Evolutionary conservation across 2,888 invertebrate genomes (phyloP), one percentile per base, ranked within the genome.

Genomic region (Bedellia somnulentella): DNA sequence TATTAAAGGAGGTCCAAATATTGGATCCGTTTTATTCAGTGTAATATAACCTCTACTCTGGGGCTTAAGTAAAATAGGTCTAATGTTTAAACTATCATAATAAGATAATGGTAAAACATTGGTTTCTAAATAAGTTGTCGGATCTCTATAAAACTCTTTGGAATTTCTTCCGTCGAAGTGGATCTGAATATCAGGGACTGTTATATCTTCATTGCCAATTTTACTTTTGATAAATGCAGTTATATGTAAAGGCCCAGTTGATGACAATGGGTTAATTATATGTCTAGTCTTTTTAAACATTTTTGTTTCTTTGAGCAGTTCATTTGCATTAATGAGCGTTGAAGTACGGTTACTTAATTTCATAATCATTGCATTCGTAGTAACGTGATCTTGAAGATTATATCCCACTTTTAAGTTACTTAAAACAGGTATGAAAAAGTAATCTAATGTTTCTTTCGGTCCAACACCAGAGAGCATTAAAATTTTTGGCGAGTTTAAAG

Each of bases 381-480:
- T 81, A 1, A 81, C 70, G 47, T 88, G 88, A 46, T 88, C 84
- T 43, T 87, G 87, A n/a, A 89, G 58, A 50, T 88, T 88, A 40
- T 73, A 63, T 0, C 88, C 88, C 1, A 89, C 87, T 14, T 81
- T 80, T 21, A 86, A 59, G 53, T 87, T 70, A 37, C 79, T 67
- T 1, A 85, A 51, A 0, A 85, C 64, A 24, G 58, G 50, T 32
- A 82, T 81, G 4, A 68, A 58, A 10, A 76, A 41, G 8, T 47
- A 30, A 32, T 59, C 33, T 1, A 83, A 46, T 29, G 79, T 66
- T n/a, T 63, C 42, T 31, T 52, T 52, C 1, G 82, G 82, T 8
- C 85, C 85, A 4, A 88, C 61, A 2, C 84, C 84, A 29, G 83
- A 83, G 2, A 82, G 43, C 81, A 83, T 81, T 2, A 84, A 49